Evolutionary conservation across 2,113 vertebrate genomes (phyloP).

Genomic region (Aphyosemion australe): DNA sequence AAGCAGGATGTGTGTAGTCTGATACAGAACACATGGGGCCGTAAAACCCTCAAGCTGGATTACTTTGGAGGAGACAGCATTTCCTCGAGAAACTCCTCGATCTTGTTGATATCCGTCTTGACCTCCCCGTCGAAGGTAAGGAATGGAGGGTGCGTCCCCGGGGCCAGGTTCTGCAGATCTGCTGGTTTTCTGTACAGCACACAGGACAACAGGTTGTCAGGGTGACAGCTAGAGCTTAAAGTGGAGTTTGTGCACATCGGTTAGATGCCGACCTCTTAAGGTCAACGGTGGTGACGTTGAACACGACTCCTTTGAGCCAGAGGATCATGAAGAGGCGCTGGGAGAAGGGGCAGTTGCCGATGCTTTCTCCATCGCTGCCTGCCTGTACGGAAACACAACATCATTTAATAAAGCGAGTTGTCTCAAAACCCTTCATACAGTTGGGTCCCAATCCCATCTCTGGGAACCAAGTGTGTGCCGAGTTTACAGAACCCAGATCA

Average conservation of each 20-base stretch:
- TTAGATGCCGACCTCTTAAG: slow-evolving; percentile 86
- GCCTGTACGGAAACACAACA: slow-evolving; percentile 77
- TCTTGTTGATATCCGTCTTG: slow-evolving; percentile 98
- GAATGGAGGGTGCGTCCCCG: slow-evolving; percentile 96
- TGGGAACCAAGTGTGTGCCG: too few relatives aligned
- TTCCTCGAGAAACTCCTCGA: slow-evolving; percentile 97
- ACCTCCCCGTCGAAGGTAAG: slow-evolving; percentile 96
- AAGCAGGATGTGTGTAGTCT: slow-evolving; percentile 11
- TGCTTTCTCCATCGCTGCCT: slow-evolving; percentile 94
- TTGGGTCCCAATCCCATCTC: too few relatives aligned
- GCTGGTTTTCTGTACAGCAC: slow-evolving; percentile 87
- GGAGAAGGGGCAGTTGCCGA: slow-evolving; percentile 98
- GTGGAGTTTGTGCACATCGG: too few relatives aligned
- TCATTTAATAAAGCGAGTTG: background rate
- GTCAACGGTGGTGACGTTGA: slow-evolving; percentile 98
- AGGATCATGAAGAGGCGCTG: slow-evolving; percentile 99
- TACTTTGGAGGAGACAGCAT: slow-evolving; percentile 91
- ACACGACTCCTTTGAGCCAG: slow-evolving; percentile 98
- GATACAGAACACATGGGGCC: slow-evolving; percentile 31
- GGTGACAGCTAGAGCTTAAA: background rate
- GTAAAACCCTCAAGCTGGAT: slow-evolving; percentile 41
- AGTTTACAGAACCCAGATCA: too few relatives aligned
- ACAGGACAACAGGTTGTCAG: background rate
- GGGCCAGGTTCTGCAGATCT: slow-evolving; percentile 95
- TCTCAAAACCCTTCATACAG: too few relatives aligned